Evolutionary conservation across 2,797 vertebrate species (phyloP).

Genomic region (Cyprinodon diabolis): DNA sequence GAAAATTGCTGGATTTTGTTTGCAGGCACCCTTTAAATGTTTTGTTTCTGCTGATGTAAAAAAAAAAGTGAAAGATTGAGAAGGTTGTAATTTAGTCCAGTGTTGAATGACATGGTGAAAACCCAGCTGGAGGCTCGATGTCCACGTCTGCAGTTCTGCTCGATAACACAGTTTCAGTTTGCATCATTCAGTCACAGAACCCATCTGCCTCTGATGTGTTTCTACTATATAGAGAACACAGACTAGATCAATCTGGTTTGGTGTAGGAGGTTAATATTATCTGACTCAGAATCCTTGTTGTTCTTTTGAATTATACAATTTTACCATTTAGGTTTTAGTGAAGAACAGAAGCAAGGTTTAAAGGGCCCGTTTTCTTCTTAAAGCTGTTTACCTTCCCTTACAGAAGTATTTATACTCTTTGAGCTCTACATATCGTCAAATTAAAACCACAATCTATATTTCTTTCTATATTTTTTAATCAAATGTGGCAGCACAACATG

Average conservation of each 20-base stretch:
- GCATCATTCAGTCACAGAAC: constrained; percentile 24
- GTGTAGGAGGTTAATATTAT: constrained; percentile 31
- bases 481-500: too few relatives aligned
- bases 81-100: not conserved
- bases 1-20: not conserved
- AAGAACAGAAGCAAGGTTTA: constrained; percentile 10
- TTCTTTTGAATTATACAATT: constrained; percentile 25
- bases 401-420: not conserved
- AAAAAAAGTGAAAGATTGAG: not conserved
- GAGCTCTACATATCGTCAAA: not conserved
- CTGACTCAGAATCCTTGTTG: constrained; percentile 28
- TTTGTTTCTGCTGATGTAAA: not conserved
- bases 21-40: not conserved
- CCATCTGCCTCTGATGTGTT: constrained; percentile 29
- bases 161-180: constrained; percentile 40
- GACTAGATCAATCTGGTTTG: constrained; percentile 10
- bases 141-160: constrained; percentile 45
- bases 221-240: constrained; percentile 13
- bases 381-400: not conserved
- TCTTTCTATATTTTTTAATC: too few relatives aligned
- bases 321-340: constrained; percentile 26
- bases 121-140: constrained; percentile 22
- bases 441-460: not conserved
- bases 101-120: constrained; percentile 2
- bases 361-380: constrained; percentile 5